Conservation (phyloP, 2,888 invertebrate species). For the Aricia artaxerxes region DNA sequence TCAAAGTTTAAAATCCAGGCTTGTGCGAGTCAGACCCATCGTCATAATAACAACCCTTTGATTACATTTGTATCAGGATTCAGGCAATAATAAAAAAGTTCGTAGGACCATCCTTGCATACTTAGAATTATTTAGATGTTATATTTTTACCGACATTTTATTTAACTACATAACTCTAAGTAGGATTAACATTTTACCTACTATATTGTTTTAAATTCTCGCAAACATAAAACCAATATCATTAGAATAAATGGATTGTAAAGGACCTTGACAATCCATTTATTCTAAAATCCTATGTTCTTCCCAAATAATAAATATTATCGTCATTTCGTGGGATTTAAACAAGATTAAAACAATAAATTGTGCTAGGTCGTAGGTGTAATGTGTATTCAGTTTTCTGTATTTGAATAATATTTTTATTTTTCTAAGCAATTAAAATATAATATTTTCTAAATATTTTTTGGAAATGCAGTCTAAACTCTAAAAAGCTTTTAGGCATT, state of each 20-base stretch:
- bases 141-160: too few species aligned
- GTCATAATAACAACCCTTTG: too few species aligned
- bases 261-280: too few species aligned
- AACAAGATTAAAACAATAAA: not conserved
- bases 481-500: too few species aligned
- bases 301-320: not conserved
- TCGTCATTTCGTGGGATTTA: not conserved
- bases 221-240: not conserved
- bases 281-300: not conserved
- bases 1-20: too few species aligned
- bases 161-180: not conserved
- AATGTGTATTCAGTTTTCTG: not conserved
- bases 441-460: too few species aligned
- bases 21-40: too few species aligned
- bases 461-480: too few species aligned
- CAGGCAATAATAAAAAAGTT: too few species aligned
- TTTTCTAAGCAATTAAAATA: not conserved
- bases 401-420: not conserved
- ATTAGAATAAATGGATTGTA: not conserved
- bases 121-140: too few species aligned
- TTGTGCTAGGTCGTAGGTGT: not conserved
- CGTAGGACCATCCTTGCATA: too few species aligned
- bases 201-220: not conserved
- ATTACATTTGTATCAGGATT: too few species aligned
- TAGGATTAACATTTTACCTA: not conserved